These are phyloP conservation scores for Luperina nickerlii DNA, from an alignment of 2,888 invertebrate genomes.

Conservation along the genomic window DNA sequence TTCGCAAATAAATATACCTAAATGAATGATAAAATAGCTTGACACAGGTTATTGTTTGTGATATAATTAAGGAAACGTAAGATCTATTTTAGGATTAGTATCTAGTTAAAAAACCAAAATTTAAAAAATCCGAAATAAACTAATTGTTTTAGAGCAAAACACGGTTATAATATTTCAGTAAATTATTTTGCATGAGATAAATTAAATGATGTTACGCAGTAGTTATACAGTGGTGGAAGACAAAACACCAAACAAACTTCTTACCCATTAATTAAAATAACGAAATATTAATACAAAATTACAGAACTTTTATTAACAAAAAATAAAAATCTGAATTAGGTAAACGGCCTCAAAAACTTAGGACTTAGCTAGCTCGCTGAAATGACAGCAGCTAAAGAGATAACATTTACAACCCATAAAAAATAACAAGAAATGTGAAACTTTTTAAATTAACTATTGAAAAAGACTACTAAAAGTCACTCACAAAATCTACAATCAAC, in stretches of 20 bases:
- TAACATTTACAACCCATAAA: conserved; percentile 15
- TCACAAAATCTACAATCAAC: conserved; percentile 10
- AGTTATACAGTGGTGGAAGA: too few species aligned
- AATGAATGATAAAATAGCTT: too few species aligned
- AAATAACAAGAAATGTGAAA: conserved; percentile 23
- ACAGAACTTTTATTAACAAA: not conserved
- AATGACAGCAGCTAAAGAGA: conserved; percentile 15
- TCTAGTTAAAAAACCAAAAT: too few species aligned
- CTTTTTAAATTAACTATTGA: conserved; percentile 10
- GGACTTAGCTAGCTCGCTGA: not conserved
- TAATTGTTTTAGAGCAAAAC: too few species aligned
- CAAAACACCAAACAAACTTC: not conserved
- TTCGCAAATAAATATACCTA: not conserved
- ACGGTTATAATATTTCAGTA: not conserved
- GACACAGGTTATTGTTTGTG: too few species aligned
- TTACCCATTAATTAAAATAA: not conserved
- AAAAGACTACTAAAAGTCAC: conserved; percentile 1
- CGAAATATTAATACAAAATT: not conserved
- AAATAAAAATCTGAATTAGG: not conserved
- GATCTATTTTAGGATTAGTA: too few species aligned
- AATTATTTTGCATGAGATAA: not conserved
- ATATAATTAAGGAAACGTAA: too few species aligned
- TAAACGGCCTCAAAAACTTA: conserved; percentile 4
- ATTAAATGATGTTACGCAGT: not conserved
- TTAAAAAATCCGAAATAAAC: too few species aligned